Conservation (phyloP, 2,797 vertebrate species). For the Lithobates sylvaticus region DNA sequence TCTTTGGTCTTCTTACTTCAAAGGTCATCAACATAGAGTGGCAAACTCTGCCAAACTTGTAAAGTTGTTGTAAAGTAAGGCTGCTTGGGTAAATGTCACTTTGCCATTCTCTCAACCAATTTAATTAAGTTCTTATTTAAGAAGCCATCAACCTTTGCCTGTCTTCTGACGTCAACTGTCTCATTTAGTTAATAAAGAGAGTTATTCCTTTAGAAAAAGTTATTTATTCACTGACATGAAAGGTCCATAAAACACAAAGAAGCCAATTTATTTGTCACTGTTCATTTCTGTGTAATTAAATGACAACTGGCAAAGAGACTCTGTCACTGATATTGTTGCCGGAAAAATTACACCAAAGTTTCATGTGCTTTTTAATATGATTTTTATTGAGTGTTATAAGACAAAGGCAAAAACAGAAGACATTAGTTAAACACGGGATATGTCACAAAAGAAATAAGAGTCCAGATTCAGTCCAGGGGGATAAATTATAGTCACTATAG, state of each 20-base stretch:
- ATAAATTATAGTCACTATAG: too few relatives aligned
- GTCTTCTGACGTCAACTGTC: slow-evolving; percentile 34
- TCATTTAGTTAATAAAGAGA: slow-evolving; percentile 48
- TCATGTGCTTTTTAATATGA: background rate
- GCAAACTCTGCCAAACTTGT: background rate
- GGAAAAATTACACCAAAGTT: background rate
- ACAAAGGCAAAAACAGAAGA: too few relatives aligned
- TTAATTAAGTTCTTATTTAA: slow-evolving; percentile 40
- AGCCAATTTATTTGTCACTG: slow-evolving; percentile 9
- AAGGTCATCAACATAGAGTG: background rate
- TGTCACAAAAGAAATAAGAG: too few relatives aligned
- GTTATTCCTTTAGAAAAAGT: slow-evolving; percentile 67
- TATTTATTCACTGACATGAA: slow-evolving; percentile 70
- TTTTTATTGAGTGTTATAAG: too few relatives aligned
- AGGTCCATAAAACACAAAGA: slow-evolving; percentile 65
- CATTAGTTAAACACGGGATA: too few relatives aligned
- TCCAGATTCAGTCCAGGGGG: too few relatives aligned
- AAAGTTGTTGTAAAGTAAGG: background rate
- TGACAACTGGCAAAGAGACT: slow-evolving; percentile 9
- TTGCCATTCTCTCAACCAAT: background rate
- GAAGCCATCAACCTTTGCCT: slow-evolving; percentile 42
- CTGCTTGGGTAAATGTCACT: slow-evolving; percentile 1
- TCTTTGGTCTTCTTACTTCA: background rate
- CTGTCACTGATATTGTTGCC: background rate
- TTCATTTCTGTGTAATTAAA: slow-evolving; percentile 41